Base-by-base conservation (phyloP, 2,797 vertebrate species). In the Heteromormyrus szaboi region DNA sequence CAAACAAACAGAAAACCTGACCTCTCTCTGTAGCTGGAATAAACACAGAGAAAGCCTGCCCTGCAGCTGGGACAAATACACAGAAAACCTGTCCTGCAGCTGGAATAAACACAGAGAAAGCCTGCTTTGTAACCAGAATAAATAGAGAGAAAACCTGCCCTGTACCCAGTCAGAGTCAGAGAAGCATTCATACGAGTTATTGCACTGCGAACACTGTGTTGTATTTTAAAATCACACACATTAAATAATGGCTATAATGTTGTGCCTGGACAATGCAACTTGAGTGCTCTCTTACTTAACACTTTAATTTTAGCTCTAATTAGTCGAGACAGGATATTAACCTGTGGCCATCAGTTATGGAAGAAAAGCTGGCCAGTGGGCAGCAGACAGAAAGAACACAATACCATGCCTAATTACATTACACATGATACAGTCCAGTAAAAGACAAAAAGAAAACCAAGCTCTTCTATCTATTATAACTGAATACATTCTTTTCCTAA, bases 181-280 rank as follows among this genome's bases (percentile, higher is more conserved):
- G 62, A 68, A 68, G 62, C 62, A 68, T 62, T 25, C 56, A 25
- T 25, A 25, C 8, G 2, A 62, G 59, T 62, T 62, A 76, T 11
- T 81, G 37, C 76, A 81, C 12, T 41, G 33, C 37, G 1, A 0
- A 79, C 12, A 44, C 12, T 41, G 41, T 37, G 2, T 5, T 79
- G 2, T 41, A 41, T 81, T 81, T 79, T 79, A 14, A 37, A 76
- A 41, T 81, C 7, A 46, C 37, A 81, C 14, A 46, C 37, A 79
- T 17, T 44, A 79, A 79, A 79, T 79, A 81, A 81, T 46, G 41
- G 5, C 76, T 17, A 7, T 81, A 19, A 5, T 41, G 76, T 44
- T 46, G 19, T 81, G 76, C 25, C 65, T 88, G 68, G 68, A 48
- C 68, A 54, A 88, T 79, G 68, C 65, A 88, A 88, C 87, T 37